Evolutionary conservation across 2,888 invertebrate genomes (phyloP), one percentile per base, ranked within the genome.

Genomic region (Drosophila percnosoma): DNA sequence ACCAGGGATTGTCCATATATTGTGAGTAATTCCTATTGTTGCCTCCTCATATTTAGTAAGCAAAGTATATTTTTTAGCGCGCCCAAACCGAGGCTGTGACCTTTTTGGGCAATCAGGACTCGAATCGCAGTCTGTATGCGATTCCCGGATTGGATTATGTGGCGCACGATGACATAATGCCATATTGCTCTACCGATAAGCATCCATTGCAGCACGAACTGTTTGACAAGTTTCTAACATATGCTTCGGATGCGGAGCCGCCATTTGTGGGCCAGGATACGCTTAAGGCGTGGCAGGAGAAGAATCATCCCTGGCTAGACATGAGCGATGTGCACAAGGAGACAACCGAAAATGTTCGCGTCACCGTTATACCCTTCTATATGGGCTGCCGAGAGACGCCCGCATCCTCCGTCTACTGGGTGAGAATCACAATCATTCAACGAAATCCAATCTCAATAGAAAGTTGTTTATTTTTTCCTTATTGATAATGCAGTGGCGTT

Each of bases 81-180:
- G 98, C 99, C n/a, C 99, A 99, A 94, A 98, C 99, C 5, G 99
- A 99, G 94, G 98, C 99, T 7, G 99, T 99, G 1, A 99, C 99
- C 0, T 99, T 99, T 93, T 94, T 99, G 58, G 98, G 99, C 24
- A 98, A 98, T 93, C 98, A 98, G 93, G 98, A 99, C 92, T 98
- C 98, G 21, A 98, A 97, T 89, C 95, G 98, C 68, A 98, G 98
- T 91, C 94, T 99, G 38, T 99, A 99, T 93, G 98, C 99, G 1
- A 98, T 99, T 90, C 99, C 99, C 10, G 99, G 99, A 0, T 93
- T 99, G 75, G 99, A 99, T 94, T 99, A 99, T 93, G 99, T 99
- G 13, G 98, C 98, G 0, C 99, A 99, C 91, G 98, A 99, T 91
- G 99, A 99, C 93, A 97, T 99, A 80, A 95, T 99, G 83, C 99